phyloP scores from a whole-genome alignment of 2,797 vertebrate species.

The Galaxias olidus region DNA sequence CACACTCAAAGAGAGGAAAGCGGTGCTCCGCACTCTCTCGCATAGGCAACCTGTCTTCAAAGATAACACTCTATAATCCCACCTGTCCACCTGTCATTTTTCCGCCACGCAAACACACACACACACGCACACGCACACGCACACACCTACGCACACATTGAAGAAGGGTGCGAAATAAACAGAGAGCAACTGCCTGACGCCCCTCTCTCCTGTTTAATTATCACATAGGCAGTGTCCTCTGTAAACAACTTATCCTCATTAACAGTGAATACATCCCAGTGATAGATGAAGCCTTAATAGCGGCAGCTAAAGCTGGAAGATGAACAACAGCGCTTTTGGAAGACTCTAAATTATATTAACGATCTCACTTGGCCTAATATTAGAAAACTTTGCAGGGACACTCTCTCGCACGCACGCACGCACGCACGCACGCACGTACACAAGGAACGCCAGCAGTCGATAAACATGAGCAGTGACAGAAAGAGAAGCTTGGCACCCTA shows the following conservation, averaged over 20 bases:
- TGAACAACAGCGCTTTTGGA: conserved; percentile 56
- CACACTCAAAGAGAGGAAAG: conserved; percentile 2
- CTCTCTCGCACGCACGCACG: neutral
- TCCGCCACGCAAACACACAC: too few species aligned
- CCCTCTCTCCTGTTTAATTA: conserved; percentile 69
- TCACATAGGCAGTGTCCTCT: conserved; percentile 66
- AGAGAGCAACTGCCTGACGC: conserved; percentile 62
- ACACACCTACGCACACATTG: neutral
- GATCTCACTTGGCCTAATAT: conserved; percentile 60
- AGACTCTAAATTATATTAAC: conserved; percentile 64
- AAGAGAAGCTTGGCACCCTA: too few species aligned
- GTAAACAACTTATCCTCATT: conserved; percentile 75
- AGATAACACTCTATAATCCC: too few species aligned
- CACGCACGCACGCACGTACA: neutral
- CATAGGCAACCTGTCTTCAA: too few species aligned
- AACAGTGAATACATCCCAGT: conserved; percentile 61
- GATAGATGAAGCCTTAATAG: conserved; percentile 48
- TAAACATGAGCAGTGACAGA: conserved; percentile 17
- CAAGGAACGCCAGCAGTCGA: conserved; percentile 1
- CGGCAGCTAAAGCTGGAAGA: conserved; percentile 25
- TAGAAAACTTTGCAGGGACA: conserved; percentile 30
- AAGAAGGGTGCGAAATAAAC: conserved; percentile 46
- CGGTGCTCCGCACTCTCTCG: neutral
- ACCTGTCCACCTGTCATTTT: too few species aligned
- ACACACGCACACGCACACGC: neutral